These are phyloP conservation scores for Drosophila planitibia DNA, from an alignment of 2,888 invertebrate genomes.

Conservation along the genomic window DNA sequence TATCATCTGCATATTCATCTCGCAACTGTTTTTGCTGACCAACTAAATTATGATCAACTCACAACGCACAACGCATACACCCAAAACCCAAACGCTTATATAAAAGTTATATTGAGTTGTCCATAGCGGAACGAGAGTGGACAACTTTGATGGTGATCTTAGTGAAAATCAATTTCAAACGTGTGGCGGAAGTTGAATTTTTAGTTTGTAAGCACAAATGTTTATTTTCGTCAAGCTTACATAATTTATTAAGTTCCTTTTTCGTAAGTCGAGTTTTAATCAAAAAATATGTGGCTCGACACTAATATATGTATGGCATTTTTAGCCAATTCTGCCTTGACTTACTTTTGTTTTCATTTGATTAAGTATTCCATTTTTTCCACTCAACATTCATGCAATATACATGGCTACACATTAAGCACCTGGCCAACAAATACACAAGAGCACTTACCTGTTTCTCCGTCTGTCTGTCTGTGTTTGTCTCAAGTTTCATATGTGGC, in stretches of 20 bases:
- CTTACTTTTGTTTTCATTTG: neutral
- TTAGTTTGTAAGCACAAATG: neutral
- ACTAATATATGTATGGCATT: neutral
- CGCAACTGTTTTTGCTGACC: neutral
- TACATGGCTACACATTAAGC: conserved; percentile 6
- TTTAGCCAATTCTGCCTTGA: neutral
- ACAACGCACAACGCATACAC: neutral
- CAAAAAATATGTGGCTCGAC: neutral
- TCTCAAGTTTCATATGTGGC: conserved; percentile 3
- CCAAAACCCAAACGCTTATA: neutral
- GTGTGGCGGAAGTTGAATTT: neutral
- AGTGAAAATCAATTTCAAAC: neutral
- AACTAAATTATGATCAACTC: neutral
- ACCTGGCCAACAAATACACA: conserved; percentile 3
- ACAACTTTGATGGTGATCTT: neutral
- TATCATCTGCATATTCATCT: neutral
- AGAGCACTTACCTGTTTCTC: neutral
- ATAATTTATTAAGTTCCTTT: neutral
- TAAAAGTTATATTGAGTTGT: neutral
- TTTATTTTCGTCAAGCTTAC: neutral
- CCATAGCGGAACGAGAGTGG: neutral
- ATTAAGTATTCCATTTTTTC: neutral
- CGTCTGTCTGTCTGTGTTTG: neutral
- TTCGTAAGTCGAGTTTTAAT: neutral
- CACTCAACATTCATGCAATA: conserved; percentile 1